Percentiles rank a stretch among this genome's conserved stretches.
Conservation (phyloP, 2,888 invertebrate genomes). For the Agonum fuliginosum region DNA sequence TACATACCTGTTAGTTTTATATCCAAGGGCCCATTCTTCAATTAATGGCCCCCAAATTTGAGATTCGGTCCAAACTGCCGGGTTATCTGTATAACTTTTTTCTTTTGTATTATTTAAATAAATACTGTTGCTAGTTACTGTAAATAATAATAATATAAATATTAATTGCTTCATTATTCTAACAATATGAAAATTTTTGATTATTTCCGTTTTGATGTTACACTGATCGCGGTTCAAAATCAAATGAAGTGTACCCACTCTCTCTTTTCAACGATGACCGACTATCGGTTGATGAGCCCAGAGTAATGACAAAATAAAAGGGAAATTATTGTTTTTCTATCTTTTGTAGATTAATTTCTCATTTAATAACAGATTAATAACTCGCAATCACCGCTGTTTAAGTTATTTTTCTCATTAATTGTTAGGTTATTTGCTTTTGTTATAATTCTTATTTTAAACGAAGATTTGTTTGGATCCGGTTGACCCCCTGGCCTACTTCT, state of each 20-base stretch:
- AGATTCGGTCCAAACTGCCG: conserved; percentile 67
- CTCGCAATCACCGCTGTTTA: neutral
- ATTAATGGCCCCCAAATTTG: conserved; percentile 79
- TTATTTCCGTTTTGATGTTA: conserved; percentile 7
- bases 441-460: conserved; percentile 4
- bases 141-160: conserved; percentile 31
- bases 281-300: conserved; percentile 37
- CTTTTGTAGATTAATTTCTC: neutral
- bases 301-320: conserved; percentile 44
- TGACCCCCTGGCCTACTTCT: conserved; percentile 61
- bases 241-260: conserved; percentile 43
- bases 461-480: conserved; percentile 46
- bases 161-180: conserved; percentile 27
- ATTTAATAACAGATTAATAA: conserved; percentile 18
- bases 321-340: conserved; percentile 33
- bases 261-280: conserved; percentile 39
- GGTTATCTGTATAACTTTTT: conserved; percentile 64
- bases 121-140: conserved; percentile 22
- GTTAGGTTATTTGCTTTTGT: neutral
- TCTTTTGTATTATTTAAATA: conserved; percentile 41
- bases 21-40: conserved; percentile 78
- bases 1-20: conserved; percentile 68
- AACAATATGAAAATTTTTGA: neutral
- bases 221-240: conserved; percentile 27
- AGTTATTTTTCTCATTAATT: neutral